Base-by-base conservation (phyloP, 2,888 invertebrate genomes). In the Allacma fusca region DNA sequence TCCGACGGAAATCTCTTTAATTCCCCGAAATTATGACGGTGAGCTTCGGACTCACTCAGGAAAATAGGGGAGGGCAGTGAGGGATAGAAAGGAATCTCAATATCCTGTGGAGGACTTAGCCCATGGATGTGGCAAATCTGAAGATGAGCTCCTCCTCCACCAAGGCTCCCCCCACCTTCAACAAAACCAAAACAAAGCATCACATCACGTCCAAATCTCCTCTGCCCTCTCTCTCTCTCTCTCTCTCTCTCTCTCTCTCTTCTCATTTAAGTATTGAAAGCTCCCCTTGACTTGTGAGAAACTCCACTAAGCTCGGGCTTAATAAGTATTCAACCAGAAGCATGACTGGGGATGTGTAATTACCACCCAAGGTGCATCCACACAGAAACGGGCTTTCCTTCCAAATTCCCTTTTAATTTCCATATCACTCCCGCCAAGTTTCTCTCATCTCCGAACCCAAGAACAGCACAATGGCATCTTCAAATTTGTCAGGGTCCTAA, bases 1-100 rank as follows among this genome's bases (percentile, higher is more conserved):
- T 94, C 94, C 87, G 93, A 91, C 83, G 93, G 90, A 85, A 91
- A 91, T 81, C 93, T 91, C 87, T 93, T 93, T 85, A 74, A 44
- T 43, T 81, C 76, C 29, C 82, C 81, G 64, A 84, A 82, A 75
- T 81, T 80, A 62, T 83, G 82, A 26, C 84, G 40, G 23, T 82
- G 82, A 50, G 82, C 82, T 43, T 80, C 80, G 79, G 68, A 81
- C 82, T 82, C 85, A 75, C 83, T 84, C 68, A 82, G 81, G 79
- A 81, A 85, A 75, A 81, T 84, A 43, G 82, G 84, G 62, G 82
- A 82, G 34, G 83, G 83, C 1, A 83, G 74, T 1, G 78, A 78
- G 21, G 85, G 85, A 62, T 85, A 84, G 76, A 84, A 83, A 71
- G 85, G 83, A 29, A 83, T 82, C 62, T 83, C 84, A 16, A 83